Conservation (phyloP, 1,140 invertebrate species). For the Drosophila santomea region DNA sequence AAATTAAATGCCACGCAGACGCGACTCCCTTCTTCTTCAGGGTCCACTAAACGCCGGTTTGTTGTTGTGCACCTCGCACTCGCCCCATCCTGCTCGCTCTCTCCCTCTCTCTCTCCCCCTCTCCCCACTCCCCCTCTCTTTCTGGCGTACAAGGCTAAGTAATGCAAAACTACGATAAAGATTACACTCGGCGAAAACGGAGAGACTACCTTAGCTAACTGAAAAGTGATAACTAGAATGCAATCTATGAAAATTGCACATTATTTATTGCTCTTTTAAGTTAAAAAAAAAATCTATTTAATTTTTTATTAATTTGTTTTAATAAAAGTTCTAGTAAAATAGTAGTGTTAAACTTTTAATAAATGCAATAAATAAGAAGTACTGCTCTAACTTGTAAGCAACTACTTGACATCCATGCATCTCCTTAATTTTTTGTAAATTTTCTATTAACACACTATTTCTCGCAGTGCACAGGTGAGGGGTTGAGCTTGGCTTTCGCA, state of each 20-base stretch:
- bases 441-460: not conserved
- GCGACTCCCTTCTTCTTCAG: slow-evolving; percentile 31
- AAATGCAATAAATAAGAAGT: no score
- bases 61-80: slow-evolving; percentile 18
- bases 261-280: no score
- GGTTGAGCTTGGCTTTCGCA: slow-evolving; percentile 36
- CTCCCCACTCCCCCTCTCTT: not conserved
- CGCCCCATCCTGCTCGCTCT: not conserved
- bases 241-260: no score
- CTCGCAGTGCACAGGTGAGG: not conserved
- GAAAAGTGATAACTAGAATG: not conserved
- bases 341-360: no score
- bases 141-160: slow-evolving; percentile 31
- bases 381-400: no score
- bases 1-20: slow-evolving; percentile 78
- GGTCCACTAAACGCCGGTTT: slow-evolving; percentile 49
- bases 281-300: no score
- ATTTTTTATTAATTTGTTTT: no score
- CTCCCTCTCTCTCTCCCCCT: not conserved
- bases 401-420: no score
- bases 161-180: slow-evolving; percentile 14
- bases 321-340: no score
- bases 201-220: not conserved
- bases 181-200: not conserved
- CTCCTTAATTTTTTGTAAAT: not conserved